A percentile compares a stretch with the other conserved stretches of the same genome.
Evolutionary conservation across 2,888 invertebrate genomes (phyloP).

Genomic region (Saturnia pavonia): DNA sequence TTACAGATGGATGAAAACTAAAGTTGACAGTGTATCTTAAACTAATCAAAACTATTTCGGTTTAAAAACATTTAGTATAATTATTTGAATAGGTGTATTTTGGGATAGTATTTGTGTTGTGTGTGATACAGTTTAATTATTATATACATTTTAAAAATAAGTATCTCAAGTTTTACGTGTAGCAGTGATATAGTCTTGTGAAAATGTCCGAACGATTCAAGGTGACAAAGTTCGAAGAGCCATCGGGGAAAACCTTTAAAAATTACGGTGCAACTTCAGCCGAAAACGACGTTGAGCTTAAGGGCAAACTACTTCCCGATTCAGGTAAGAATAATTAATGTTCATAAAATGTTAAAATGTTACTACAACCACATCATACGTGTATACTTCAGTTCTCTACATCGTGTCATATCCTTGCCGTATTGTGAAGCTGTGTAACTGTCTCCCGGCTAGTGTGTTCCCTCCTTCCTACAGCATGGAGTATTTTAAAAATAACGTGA

Average conservation of each 20-base stretch:
- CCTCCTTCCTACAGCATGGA: no score
- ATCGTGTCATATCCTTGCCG: no score
- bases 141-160: slow-evolving; percentile 8
- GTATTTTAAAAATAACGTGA: no score
- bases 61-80: background rate
- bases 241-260: slow-evolving; percentile 75
- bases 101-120: background rate
- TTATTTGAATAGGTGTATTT: background rate
- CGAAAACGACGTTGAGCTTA: slow-evolving; percentile 69
- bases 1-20: slow-evolving; percentile 13
- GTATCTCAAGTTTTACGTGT: slow-evolving; percentile 20
- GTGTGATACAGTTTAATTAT: background rate
- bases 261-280: slow-evolving; percentile 83
- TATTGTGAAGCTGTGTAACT: no score
- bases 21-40: background rate
- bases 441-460: no score
- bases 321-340: slow-evolving; percentile 55
- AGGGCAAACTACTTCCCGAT: slow-evolving; percentile 70
- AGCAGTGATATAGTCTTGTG: slow-evolving; percentile 28
- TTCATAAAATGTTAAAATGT: background rate
- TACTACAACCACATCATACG: background rate
- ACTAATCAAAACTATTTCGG: background rate
- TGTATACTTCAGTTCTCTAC: no score
- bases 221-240: slow-evolving; percentile 82
- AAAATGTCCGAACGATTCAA: slow-evolving; percentile 84